Evolutionary conservation across 2,888 invertebrate genomes (phyloP), one percentile per base, ranked within the genome.

Genomic region (Trypoxylon attenuatum): DNA sequence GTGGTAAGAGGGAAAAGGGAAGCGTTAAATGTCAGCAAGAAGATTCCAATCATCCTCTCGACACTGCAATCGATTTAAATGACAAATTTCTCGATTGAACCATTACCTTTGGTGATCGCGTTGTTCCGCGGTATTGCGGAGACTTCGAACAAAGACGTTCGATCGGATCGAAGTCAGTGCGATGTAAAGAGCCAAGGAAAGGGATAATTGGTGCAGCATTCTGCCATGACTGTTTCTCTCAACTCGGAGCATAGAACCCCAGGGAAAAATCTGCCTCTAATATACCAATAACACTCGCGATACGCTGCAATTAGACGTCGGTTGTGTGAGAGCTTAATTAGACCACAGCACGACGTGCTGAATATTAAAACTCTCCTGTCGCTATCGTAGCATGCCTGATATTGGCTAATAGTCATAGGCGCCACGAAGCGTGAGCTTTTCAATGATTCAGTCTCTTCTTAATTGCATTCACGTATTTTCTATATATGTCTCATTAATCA

Each of bases 131-230:
- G 33, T 33, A 33, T 33, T 33, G 33, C 33, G 13, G 13, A 33
- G 77, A 76, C 57, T 71, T 39, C 23, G 56, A n/a, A 13, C 33
- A 33, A 13, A 8, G 33, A 33, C 33, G 13, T 13, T 33, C 13
- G 46, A 46, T 29, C 4, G n/a, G 19, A 19, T 50, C 50, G 19
- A 19, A 19, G 13, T 10, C 18, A 16, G 19, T 38, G 46, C 4
- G 33, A 33, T 33, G 33, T 4, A 33, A 33, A 13, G 33, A 33
- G 13, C 4, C n/a, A 33, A 13, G 33, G 3, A 33, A 33, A 13
- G 33, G 13, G 13, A 4, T 33, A 33, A 33, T 33, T 33, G 33
- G 33, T 8, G 13, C 5, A 5, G n/a, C n/a, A n/a, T n/a, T n/a
- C n/a, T n/a, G n/a, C n/a, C n/a, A n/a, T n/a, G n/a, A n/a, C n/a